Evolutionary conservation across 1,140 invertebrate species (phyloP), one percentile per base, ranked within the genome.

Genomic region (Cotesia glomerata): DNA sequence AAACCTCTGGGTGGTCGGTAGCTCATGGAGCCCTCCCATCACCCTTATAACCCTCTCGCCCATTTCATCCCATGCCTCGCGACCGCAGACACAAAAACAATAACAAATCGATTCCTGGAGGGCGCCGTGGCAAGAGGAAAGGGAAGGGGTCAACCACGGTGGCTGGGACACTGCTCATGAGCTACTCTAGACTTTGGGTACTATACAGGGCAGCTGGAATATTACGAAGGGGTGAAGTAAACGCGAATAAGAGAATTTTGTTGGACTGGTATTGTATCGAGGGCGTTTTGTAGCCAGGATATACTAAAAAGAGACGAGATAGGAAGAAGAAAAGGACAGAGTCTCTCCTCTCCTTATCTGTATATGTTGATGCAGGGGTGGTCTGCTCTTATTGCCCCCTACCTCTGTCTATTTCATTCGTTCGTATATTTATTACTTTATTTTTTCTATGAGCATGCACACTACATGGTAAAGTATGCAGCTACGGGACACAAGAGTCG

Each of bases 41-140:
- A 63, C 77, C 76, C 71, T 63, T 73, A 70, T 78, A 75, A 75
- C 78, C 78, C 35, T 18, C 56, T 58, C 51, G 9, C 32, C 16
- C n/a, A 58, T 45, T 45, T 45, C 39, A 45, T 45, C 11, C 61
- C n/a, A n/a, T 35, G 16, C 39, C 79, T 76, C 78, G 76, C 78
- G 78, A 86, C 84, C 85, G 83, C 85, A 85, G 83, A 85, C 82
- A 86, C 85, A 85, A 86, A 86, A 86, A 86, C 85, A 85, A 85
- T 86, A 85, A 86, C 85, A 86, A 86, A 86, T 86, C 85, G 85
- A 86, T 85, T 84, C 82, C 82, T 80, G 80, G 39, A 45, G 39
- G 39, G 39, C 39, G 39, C 7, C 11, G 7, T 45, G 39, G 26
- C 26, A 26, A 81, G 80, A 78, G 75, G 78, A 80, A 81, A 75